Conservation (phyloP, 2,888 invertebrate species). For the Agrotis segetum region DNA sequence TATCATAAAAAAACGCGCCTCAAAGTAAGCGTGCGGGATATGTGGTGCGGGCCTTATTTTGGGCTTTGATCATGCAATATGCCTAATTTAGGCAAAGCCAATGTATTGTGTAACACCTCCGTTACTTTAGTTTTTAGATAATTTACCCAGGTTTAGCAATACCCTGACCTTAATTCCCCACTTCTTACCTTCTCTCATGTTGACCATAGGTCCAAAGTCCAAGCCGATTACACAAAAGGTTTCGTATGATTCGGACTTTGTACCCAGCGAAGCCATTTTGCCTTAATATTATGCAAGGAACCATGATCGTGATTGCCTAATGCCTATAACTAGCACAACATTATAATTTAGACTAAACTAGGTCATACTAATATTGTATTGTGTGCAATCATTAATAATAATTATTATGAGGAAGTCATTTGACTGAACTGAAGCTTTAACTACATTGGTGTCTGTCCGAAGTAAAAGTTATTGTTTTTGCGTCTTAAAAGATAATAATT, state of each 20-base stretch:
- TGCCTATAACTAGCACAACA: slow-evolving; percentile 5
- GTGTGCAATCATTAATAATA: background rate
- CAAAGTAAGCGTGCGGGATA: no score
- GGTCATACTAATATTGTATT: slow-evolving; percentile 2
- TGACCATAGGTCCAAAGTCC: slow-evolving; percentile 17
- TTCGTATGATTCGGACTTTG: slow-evolving; percentile 23
- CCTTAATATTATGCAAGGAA: slow-evolving; percentile 29
- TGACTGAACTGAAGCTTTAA: background rate
- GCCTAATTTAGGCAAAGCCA: background rate
- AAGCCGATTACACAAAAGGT: slow-evolving; percentile 21
- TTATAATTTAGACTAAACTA: slow-evolving; percentile 18
- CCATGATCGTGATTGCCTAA: slow-evolving; percentile 23
- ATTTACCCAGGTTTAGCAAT: background rate
- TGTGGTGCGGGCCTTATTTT: background rate
- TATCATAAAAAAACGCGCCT: no score
- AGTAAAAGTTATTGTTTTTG: slow-evolving; percentile 12
- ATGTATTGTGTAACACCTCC: background rate
- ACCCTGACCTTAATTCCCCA: background rate
- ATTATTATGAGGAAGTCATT: slow-evolving; percentile 15
- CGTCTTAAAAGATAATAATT: background rate
- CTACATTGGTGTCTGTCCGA: slow-evolving; percentile 8
- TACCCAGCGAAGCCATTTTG: background rate
- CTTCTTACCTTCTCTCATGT: background rate
- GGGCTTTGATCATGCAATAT: background rate
- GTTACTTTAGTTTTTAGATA: background rate